Evolutionary conservation across 92 coral and sea anemone species (phyloP), one percentile per base, ranked within the genome.

Genomic region (Actinostola sp.): DNA sequence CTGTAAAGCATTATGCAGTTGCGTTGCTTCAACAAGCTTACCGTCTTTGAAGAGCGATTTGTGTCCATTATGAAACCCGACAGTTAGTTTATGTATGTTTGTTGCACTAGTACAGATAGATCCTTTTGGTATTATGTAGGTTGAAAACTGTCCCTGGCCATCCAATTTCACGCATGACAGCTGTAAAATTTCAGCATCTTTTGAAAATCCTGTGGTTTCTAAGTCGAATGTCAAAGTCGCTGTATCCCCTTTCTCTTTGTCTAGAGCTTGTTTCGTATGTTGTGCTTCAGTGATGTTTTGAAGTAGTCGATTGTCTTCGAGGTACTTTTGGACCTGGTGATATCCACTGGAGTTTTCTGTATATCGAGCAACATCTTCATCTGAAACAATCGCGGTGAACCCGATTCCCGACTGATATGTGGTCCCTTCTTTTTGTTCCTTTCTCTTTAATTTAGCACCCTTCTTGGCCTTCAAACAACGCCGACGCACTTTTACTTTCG

Each of bases 181-280:
- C 32, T 55, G 61, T 15, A 55, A 14, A 55, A 55, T 1, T 55
- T 55, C 61, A 0, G 61, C 27, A 15, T 55, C 61, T 55, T 31
- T 55, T n/a, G n/a, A n/a, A n/a, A 8, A 25, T 15, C 61, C 61
- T 15, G 61, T 55, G 27, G 61, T 55, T 55, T 55, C 61, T 14
- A 20, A 14, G 26, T 55, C 61, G 31, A 15, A 55, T 15, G 21
- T 19, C 2, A 16, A 31, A 55, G 13, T 14, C 24, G 32, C 61
- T 12, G 27, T 11, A 5, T 1, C 32, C 32, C 2, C 20, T 54
- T 54, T 30, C 61, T 55, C 61, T 2, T n/a, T n/a, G n/a, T n/a
- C n/a, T n/a, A n/a, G n/a, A n/a, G n/a, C n/a, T n/a, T n/a, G n/a
- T n/a, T n/a, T n/a, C 32, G 19, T 1, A 21, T 31, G n/a, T 55